Percentiles rank a stretch among this genome's conserved stretches.
phyloP scores from a whole-genome alignment of 2,113 vertebrate species.

The Cacatua alba region DNA sequence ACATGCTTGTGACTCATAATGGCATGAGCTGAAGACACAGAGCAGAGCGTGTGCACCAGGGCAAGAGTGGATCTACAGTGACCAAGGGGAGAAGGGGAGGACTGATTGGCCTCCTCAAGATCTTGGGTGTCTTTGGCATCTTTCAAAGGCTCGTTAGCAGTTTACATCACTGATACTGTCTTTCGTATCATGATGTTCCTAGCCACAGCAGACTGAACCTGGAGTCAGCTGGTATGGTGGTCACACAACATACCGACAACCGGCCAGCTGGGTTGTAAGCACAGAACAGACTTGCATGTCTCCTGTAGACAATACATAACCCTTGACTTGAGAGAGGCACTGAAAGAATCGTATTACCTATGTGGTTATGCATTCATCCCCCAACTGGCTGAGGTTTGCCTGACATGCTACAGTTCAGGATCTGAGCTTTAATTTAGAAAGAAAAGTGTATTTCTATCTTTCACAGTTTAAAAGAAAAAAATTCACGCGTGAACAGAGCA shows the following conservation, averaged over 20 bases:
- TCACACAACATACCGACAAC: neutral
- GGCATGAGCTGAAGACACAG: neutral
- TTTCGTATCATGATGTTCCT: neutral
- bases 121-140: neutral
- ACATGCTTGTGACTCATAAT: neutral
- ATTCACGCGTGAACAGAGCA: neutral
- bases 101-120: neutral
- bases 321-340: neutral
- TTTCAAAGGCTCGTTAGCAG: neutral
- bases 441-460: neutral
- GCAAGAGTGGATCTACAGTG: neutral
- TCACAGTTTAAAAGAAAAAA: neutral
- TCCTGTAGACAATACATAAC: rapidly evolving
- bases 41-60: neutral
- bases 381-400: neutral
- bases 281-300: neutral
- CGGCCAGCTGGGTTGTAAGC: neutral
- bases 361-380: neutral
- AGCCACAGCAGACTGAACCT: neutral
- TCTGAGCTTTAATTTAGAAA: neutral
- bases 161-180: neutral
- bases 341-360: neutral
- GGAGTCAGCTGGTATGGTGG: neutral
- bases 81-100: neutral
- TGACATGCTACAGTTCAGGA: neutral